Evolutionary conservation across 2,888 invertebrate genomes (phyloP).

Genomic region (Phengaris arion): DNA sequence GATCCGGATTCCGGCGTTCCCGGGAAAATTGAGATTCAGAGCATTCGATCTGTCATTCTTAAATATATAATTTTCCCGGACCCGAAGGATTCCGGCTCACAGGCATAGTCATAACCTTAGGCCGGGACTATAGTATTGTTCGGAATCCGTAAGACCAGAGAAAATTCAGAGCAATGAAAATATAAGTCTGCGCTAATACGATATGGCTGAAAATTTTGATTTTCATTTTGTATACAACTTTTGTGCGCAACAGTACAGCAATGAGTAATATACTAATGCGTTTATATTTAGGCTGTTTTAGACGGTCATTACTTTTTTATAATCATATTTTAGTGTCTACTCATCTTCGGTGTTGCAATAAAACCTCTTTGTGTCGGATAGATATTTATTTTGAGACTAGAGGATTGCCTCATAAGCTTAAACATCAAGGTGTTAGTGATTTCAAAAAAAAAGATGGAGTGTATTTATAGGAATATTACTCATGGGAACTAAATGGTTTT

Average conservation of each 20-base stretch:
- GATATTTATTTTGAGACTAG: not conserved
- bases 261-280: constrained; percentile 74
- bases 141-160: too few species aligned
- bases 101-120: too few species aligned
- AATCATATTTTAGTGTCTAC: constrained; percentile 60
- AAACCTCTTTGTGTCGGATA: not conserved
- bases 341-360: not conserved
- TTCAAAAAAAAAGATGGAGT: not conserved
- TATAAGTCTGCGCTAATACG: too few species aligned
- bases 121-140: too few species aligned
- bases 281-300: constrained; percentile 62
- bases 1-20: too few species aligned
- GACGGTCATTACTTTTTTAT: constrained; percentile 70
- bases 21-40: too few species aligned
- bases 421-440: not conserved
- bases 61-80: too few species aligned
- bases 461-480: not conserved
- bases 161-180: too few species aligned
- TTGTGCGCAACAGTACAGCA: constrained; percentile 44
- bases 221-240: constrained; percentile 39
- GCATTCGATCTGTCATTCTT: too few species aligned
- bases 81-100: too few species aligned
- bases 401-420: not conserved
- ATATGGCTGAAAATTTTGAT: too few species aligned
- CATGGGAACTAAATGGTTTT: not conserved